Percentiles rank a stretch among this genome's conserved stretches.
phyloP scores from a whole-genome alignment of 1,140 invertebrate species.

The Littorina saxatilis region DNA sequence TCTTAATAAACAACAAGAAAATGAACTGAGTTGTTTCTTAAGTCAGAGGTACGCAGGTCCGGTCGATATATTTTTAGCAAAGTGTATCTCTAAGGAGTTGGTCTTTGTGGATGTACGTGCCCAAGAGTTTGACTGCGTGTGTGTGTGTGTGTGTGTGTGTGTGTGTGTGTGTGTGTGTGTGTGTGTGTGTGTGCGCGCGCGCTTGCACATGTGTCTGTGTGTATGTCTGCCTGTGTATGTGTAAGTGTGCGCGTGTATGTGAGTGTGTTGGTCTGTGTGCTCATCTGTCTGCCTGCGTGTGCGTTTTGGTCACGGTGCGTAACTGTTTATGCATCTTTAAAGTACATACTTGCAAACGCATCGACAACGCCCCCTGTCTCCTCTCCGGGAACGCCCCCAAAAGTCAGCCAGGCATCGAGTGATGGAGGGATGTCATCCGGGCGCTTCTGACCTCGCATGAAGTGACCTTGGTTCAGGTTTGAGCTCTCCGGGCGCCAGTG shows the following conservation, averaged over 20 bases:
- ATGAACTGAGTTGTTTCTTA: too few relatives aligned
- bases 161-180: neutral
- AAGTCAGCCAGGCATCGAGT: constrained; percentile 67
- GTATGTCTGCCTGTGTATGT: too few relatives aligned
- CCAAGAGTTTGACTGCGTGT: neutral
- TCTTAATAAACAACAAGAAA: too few relatives aligned
- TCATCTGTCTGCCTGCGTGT: too few relatives aligned
- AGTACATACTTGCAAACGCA: constrained; percentile 69
- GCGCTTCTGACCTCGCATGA: constrained; percentile 64
- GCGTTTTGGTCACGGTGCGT: too few relatives aligned
- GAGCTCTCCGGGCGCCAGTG: constrained; percentile 64
- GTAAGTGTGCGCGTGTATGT: too few relatives aligned
- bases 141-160: neutral
- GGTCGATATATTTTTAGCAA: too few relatives aligned
- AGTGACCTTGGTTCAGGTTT: constrained; percentile 61
- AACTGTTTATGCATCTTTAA: too few relatives aligned
- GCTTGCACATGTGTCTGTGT: too few relatives aligned
- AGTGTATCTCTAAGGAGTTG: too few relatives aligned
- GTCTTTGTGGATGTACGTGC: neutral
- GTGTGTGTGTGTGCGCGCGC: neutral
- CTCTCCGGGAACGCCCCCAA: constrained; percentile 60
- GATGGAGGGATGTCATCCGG: constrained; percentile 52
- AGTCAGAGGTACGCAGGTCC: too few relatives aligned
- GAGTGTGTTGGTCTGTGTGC: too few relatives aligned
- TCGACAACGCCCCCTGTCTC: constrained; percentile 62